Base-by-base conservation (phyloP, 2,113 vertebrate genomes). In the Aix galericulata region DNA sequence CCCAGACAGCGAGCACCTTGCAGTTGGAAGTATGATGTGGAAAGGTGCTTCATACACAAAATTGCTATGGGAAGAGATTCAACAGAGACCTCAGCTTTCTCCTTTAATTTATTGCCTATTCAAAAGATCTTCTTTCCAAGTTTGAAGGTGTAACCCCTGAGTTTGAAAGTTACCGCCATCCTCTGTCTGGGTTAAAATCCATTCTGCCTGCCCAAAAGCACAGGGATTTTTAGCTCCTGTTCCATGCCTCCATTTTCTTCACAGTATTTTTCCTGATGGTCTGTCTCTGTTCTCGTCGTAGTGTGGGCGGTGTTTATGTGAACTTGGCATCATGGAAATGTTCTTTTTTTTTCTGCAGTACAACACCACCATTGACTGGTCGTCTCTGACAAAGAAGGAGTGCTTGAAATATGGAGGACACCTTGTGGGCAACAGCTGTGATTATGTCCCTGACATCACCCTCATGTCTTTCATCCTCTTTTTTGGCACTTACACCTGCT, bases 401-500 rank as follows among this genome's bases (percentile, higher is more conserved):
- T 99, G 99, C 95, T 62, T 98, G 84, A 98, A 98, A 94, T 98
- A 98, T 2, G 98, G 98, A 44, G 99, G 99, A 2, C 96, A 96
- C 9, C 97, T 99, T 52, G 95, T 98, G 91, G 99, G 99, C 42
- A 98, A 98, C 80, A 98, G 97, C 95, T 99, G 99, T 9, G 59
- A 95, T 8, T 99, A 98, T 8, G 98, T 99, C 80, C 99, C 99
- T 6, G 99, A 99, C 96, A 98, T 99, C 96, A 97, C 99, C 42
- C 98, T 99, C 89, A 99, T 99, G 99, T 99, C 99, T 78, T 99
- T 98, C 91, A 99, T 99, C 96, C 98, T 99, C 67, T 99, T 99
- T 96, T 97, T 99, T n/a, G 99, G 99, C 89, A 99, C 99, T 17
- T 99, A 99, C 96, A 98, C 99, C 71, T 99, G 98, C 94, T 99